Base-by-base conservation (phyloP, 2,888 invertebrate species). In the Spatulosminthurus flaviceps region DNA sequence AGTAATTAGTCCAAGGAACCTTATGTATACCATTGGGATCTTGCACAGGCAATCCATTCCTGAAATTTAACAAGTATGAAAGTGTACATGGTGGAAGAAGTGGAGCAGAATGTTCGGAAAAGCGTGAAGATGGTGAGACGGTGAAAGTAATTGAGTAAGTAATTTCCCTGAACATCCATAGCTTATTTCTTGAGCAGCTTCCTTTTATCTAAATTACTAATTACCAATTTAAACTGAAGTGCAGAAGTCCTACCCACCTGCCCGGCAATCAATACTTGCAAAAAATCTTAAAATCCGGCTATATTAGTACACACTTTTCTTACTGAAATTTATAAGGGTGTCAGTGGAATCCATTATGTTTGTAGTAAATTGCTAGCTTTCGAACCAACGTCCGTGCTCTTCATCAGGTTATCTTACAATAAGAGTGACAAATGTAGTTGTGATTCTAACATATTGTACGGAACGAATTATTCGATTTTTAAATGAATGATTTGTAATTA, bases 191-290 rank as follows among this genome's bases (percentile, higher is more conserved):
- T 64, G 22, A 64, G 64, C 26, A 64, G 7, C 24, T 26, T 64
- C 24, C 64, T 64, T 64, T 64, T 64, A 22, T 24, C 64, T 64
- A 24, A 64, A 64, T 64, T 64, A 64, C 64, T 64, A 64, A 64
- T 64, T 64, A 26, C 24, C 26, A 64, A 64, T 64, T 64, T 64
- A 22, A 64, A 64, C 64, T 64, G 1, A 26, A 22, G 64, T 26
- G 24, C 24, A 16, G n/a, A 64, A 22, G 64, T 26, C 22, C 16
- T 24, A 16, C 24, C 64, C 64, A 64, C 64, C 64, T 64, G 64
- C 64, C 64, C 64, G 24, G 16, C 26, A 64, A 64, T 64, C 64
- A 64, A 64, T 64, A 64, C 19, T 64, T 11, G 5, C 51, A 16
- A 51, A 13, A 51, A 51, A 51, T 51, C 5, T 4, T 7, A 34